phyloP scores from a whole-genome alignment of 2,888 invertebrate genomes.

The Camponotus fellah region DNA sequence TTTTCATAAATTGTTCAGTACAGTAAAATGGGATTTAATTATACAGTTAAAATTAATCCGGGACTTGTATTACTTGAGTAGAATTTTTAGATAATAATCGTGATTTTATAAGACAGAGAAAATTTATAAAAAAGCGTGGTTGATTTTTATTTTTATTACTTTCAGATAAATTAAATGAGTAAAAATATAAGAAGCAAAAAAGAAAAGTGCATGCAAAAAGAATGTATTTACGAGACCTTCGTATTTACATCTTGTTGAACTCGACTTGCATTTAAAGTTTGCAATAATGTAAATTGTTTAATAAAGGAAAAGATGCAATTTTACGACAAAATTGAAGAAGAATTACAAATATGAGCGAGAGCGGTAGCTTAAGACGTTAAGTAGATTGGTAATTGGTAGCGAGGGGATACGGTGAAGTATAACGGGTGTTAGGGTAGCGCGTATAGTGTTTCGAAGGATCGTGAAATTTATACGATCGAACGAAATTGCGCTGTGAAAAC shows the following conservation, averaged over 20 bases:
- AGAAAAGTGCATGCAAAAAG: neutral
- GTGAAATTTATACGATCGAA: conserved; percentile 28
- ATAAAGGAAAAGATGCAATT: conserved; percentile 24
- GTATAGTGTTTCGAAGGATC: neutral
- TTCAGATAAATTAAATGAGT: conserved; percentile 1
- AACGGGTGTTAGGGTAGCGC: neutral
- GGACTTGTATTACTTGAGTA: neutral
- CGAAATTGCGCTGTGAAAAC: conserved; percentile 24
- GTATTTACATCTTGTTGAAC: neutral
- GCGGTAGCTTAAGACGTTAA: neutral
- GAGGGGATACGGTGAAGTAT: neutral
- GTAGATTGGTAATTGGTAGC: conserved; percentile 36
- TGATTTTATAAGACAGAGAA: neutral
- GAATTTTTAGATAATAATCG: neutral
- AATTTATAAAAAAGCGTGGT: neutral
- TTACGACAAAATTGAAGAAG: conserved; percentile 19
- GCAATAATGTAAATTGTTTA: conserved; percentile 16
- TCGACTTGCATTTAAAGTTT: neutral
- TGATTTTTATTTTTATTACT: neutral
- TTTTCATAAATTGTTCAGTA: neutral
- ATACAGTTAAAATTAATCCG: neutral
- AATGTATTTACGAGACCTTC: conserved; percentile 7
- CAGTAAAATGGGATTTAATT: neutral
- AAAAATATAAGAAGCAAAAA: neutral
- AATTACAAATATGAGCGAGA: conserved; percentile 7